Conservation (phyloP, 2,888 invertebrate species). For the Macrophya annulata region DNA sequence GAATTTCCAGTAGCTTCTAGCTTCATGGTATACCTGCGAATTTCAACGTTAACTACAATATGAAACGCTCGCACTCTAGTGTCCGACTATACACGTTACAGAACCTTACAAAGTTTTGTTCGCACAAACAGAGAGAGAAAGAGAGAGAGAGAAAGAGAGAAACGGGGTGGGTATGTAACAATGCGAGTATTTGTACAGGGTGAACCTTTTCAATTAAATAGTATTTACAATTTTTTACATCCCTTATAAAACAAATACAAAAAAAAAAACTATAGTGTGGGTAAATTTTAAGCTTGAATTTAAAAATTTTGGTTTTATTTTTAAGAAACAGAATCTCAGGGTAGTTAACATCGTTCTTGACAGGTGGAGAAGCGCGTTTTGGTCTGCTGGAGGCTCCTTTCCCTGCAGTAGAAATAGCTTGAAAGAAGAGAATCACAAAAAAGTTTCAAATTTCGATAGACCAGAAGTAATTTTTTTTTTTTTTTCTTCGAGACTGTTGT, state of each 20-base stretch:
- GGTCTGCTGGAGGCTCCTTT: too few relatives aligned
- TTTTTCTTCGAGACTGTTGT: too few relatives aligned
- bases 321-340: background rate
- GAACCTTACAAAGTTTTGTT: slow-evolving; percentile 31
- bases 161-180: background rate
- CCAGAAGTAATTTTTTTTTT: too few relatives aligned
- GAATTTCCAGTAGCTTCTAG: slow-evolving; percentile 43
- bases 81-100: slow-evolving; percentile 35
- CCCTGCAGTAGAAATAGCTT: background rate
- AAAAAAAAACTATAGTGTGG: background rate
- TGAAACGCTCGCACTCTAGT: slow-evolving; percentile 56
- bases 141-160: background rate
- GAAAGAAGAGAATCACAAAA: too few relatives aligned
- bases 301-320: background rate
- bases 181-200: background rate
- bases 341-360: background rate
- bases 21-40: slow-evolving; percentile 13
- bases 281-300: background rate
- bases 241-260: too few relatives aligned
- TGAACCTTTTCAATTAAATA: background rate
- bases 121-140: background rate
- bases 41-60: slow-evolving; percentile 60
- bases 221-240: background rate
- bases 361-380: background rate
- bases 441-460: too few relatives aligned